Base-by-base conservation (phyloP, 92 coral and sea anemone genomes). In the Epizoanthus ramosus region DNA sequence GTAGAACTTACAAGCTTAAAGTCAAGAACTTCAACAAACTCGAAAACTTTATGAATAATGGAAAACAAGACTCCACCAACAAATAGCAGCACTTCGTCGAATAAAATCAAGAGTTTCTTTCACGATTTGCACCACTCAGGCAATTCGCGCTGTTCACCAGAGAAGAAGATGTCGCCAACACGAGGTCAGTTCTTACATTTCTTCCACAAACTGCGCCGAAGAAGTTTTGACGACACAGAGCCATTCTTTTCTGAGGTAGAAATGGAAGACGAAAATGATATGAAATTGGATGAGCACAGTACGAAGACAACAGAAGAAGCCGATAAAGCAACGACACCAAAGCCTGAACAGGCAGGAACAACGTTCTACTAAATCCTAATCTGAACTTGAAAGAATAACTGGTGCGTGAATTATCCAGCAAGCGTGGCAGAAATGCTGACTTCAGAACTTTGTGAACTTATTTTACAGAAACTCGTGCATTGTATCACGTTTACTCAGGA, bases 191-290 rank as follows among this genome's bases (percentile, higher is more conserved):
- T 77, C 50, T 21, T 77, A 41, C 21, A 63, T 8, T 43, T 77
- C 57, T 77, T 77, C 45, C 57, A 57, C 57, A 77, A 77, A 61
- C 37, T 41, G 39, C 82, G 82, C 24, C 70, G 82, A 77, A 77
- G 71, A 77, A 77, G 82, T 65, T 71, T 10, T 14, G 82, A 77
- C 22, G 82, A 77, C 25, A 77, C 71, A 19, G 71, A 77, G 66
- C 82, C 82, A 12, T 77, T 77, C 50, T 77, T 77, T 61, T 41
- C 68, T 8, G 70, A 77, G 17, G 70, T 59, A 17, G 82, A 77
- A 43, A 61, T 43, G 61, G 71, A 21, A 76, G 69, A 59, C 39
- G 82, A 61, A n/a, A 58, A 57, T 7, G 45, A 8, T 37, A 61
- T 14, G 12, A 25, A 57, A 63, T 17, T 28, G 37, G 53, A 24